Evolutionary conservation across 2,797 vertebrate genomes (phyloP), one percentile per base, ranked within the genome.

Genomic region (Glyptemys insculpta): DNA sequence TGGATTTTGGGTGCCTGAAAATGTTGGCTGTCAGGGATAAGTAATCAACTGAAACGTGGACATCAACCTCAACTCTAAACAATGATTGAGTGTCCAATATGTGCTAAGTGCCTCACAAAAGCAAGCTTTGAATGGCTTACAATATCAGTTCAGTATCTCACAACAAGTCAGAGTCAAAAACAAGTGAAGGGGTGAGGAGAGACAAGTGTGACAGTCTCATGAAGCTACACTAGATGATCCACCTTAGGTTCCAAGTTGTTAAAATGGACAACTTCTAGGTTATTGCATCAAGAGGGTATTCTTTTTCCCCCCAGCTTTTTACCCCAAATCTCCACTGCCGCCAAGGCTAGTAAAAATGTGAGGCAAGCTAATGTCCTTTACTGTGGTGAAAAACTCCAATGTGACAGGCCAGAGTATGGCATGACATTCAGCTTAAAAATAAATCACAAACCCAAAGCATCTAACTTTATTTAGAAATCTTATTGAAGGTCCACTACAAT

Each of bases 201-300:
- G 8, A 23, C 85, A 50, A 80, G 49, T 49, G 52, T n/a, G 87
- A 50, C 5, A 37, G 50, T 53, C 37, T 14, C 9, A 2, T 74
- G 19, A 81, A 76, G 5, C 37, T 2, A 25, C 37, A 21, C 0
- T 4, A 79, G 34, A 47, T 50, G 2, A 59, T 79, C 44, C 3
- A 83, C 25, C 19, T 62, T 78, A 78, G 54, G 7, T 83, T 94
- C 76, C 25, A 85, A 12, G 50, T 86, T n/a, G 18, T 79, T 91
- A 62, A 86, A 93, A 88, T 19, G 6, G n/a, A 68, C 34, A 68
- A 68, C n/a, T 68, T 37, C 16, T 21, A 19, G 34, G 5, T 3
- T 83, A 25, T 16, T 91, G 68, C 92, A 95, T 44, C 41, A 93
- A 80, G 18, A 68, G 19, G 19, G 34, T 31, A n/a, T 65, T 12